Evolutionary conservation across 2,113 vertebrate genomes (phyloP).

Genomic region (Forbesichthys agassizii): DNA sequence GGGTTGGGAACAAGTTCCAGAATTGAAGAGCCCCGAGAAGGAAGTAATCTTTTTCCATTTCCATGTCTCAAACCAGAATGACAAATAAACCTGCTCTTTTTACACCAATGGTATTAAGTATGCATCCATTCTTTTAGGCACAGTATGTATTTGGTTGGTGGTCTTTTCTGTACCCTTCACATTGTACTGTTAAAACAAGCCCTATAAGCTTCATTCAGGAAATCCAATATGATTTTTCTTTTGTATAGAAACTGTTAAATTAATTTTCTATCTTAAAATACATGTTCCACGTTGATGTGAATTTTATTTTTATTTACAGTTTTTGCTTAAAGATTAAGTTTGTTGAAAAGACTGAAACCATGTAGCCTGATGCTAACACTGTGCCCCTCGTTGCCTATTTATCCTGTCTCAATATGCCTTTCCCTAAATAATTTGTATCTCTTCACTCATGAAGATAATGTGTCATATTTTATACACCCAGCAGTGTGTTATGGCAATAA

Average conservation of each 20-base stretch:
- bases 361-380: slow-evolving; percentile 50
- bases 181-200: slow-evolving; percentile 8
- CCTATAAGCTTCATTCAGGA: background rate
- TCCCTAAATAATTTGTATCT: slow-evolving; percentile 19
- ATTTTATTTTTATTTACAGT: slow-evolving; percentile 7
- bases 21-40: slow-evolving; percentile 33
- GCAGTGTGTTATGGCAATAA: slow-evolving; percentile 5
- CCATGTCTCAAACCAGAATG: background rate
- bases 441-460: slow-evolving; percentile 22
- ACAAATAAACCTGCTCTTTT: slow-evolving; percentile 5
- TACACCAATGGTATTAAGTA: slow-evolving; percentile 8
- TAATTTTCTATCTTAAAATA: background rate
- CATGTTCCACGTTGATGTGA: slow-evolving; percentile 18
- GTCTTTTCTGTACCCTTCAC: slow-evolving; percentile 21
- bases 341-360: slow-evolving; percentile 25
- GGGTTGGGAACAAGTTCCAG: slow-evolving; percentile 32
- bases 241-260: slow-evolving; percentile 5
- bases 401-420: background rate
- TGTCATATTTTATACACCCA: slow-evolving; percentile 35
- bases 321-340: slow-evolving; percentile 3
- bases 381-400: slow-evolving; percentile 26
- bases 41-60: slow-evolving; percentile 1
- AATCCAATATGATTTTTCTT: slow-evolving; percentile 14
- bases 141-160: slow-evolving; percentile 43
- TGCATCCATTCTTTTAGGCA: slow-evolving; percentile 72